Evolutionary conservation across 2,888 invertebrate genomes (phyloP).

Genomic region (Toxonevra muliebris): DNA sequence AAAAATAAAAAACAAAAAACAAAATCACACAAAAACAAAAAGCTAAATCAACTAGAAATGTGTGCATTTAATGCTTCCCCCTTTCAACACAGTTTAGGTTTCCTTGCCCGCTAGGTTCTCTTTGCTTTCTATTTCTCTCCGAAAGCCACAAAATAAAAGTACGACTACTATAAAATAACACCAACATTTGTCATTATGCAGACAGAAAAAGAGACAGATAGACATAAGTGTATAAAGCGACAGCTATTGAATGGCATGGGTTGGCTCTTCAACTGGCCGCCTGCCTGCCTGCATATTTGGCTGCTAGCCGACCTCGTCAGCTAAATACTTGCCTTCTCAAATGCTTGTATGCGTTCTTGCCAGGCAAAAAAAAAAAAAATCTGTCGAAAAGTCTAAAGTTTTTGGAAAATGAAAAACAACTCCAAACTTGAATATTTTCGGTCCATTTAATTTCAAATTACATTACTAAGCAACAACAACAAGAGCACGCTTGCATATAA

Average conservation of each 20-base stretch:
- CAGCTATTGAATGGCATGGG: background rate
- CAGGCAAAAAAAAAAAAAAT: background rate
- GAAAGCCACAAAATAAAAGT: too few relatives aligned
- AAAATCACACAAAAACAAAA: too few relatives aligned
- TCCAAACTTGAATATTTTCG: conserved; percentile 33
- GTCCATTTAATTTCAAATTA: conserved; percentile 36
- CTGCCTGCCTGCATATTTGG: background rate
- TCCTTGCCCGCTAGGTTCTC: too few relatives aligned
- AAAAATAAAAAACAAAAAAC: too few relatives aligned
- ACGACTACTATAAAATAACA: conserved; percentile 4
- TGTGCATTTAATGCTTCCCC: too few relatives aligned
- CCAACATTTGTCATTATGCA: conserved; percentile 28
- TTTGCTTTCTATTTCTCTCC: too few relatives aligned
- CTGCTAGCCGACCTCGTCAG: too few relatives aligned
- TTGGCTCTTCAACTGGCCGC: background rate
- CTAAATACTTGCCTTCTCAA: background rate
- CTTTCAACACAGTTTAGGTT: too few relatives aligned
- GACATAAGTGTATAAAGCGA: background rate
- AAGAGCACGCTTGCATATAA: background rate
- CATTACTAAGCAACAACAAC: conserved; percentile 21
- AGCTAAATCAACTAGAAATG: too few relatives aligned
- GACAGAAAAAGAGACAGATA: background rate
- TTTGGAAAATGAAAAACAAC: background rate
- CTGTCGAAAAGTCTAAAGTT: background rate
- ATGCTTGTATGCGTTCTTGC: background rate